phyloP scores from a whole-genome alignment of 2,113 vertebrate genomes.

The Rhea americana region DNA sequence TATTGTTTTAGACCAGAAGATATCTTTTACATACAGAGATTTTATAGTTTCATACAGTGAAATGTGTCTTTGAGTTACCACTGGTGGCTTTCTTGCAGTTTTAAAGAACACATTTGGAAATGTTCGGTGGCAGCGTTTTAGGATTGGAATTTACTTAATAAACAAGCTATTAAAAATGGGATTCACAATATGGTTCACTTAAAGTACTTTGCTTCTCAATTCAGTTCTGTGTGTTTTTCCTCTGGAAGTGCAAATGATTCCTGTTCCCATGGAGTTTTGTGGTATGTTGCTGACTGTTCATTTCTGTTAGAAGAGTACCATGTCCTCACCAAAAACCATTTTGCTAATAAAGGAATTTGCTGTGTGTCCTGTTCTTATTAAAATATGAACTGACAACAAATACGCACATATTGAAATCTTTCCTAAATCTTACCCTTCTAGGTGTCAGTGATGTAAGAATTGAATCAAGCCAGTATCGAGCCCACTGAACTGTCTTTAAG shows the following conservation, averaged over 20 bases:
- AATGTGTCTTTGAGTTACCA: not conserved
- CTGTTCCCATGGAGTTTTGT: too few species aligned
- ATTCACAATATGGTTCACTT: too few species aligned
- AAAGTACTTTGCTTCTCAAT: too few species aligned
- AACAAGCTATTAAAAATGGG: too few species aligned
- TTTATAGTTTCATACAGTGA: not conserved
- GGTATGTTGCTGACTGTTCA: too few species aligned
- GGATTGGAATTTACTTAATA: too few species aligned
- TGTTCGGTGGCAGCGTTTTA: too few species aligned
- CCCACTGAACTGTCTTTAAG: not conserved
- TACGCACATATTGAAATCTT: not conserved
- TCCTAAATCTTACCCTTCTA: not conserved
- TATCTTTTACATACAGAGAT: not conserved
- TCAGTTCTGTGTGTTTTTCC: too few species aligned
- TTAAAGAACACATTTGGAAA: not conserved
- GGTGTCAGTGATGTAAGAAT: not conserved
- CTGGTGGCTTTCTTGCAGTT: not conserved
- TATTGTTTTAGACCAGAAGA: not conserved
- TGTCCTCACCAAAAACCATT: too few species aligned
- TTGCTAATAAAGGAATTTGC: too few species aligned
- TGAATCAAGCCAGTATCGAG: not conserved
- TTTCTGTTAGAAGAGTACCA: too few species aligned
- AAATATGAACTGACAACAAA: not conserved
- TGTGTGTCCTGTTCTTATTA: not conserved
- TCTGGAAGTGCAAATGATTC: too few species aligned